Evolutionary conservation across 2,888 invertebrate genomes (phyloP), one percentile per base, ranked within the genome.

Genomic region (Erebia epiphron): DNA sequence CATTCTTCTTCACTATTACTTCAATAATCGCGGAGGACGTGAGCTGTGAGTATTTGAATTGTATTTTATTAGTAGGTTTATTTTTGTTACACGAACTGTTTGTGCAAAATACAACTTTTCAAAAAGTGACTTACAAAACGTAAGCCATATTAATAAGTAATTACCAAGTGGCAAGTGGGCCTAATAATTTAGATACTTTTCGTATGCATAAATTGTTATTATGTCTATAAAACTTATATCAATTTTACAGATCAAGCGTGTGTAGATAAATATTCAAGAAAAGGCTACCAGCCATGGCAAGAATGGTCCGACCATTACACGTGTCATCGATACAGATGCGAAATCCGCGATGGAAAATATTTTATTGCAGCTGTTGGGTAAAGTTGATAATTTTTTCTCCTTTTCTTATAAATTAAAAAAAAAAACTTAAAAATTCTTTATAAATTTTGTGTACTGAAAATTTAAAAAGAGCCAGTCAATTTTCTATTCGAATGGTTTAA

Each of bases 231-330:
- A 18, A 10, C 1, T 46, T 46, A 13, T 11, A 13, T 46, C 3
- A 18, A 16, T 60, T 41, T 43, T 11, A 21, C 79, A 93, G 93
- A 92, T 80, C 93, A 93, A 86, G 93, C 93, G 0, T 93, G 93
- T 71, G 91, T 93, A 1, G 93, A 93, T 68, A 93, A 93, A 82
- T 93, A 93, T 72, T 93, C 93, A n/a, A 87, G 93, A 73, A 93
- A 93, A 80, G 93, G 93, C 1, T 93, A 93, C 71, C 93, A 93
- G 72, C 93, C 93, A 0, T 93, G 93, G 93, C 93, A 93, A 64
- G 93, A 93, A 70, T 93, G 93, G 93, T 93, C 93, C 0, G 93
- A 93, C 72, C 93, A 93, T 72, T 93, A 93, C 73, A 93, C 93
- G 0, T 93, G 93, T 73, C 93, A 93, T 70, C 77, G 93, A 46